Evolutionary conservation across 2,113 vertebrate genomes (phyloP), one percentile per base, ranked within the genome.

Genomic region (Brachyhypopomus gauderio): DNA sequence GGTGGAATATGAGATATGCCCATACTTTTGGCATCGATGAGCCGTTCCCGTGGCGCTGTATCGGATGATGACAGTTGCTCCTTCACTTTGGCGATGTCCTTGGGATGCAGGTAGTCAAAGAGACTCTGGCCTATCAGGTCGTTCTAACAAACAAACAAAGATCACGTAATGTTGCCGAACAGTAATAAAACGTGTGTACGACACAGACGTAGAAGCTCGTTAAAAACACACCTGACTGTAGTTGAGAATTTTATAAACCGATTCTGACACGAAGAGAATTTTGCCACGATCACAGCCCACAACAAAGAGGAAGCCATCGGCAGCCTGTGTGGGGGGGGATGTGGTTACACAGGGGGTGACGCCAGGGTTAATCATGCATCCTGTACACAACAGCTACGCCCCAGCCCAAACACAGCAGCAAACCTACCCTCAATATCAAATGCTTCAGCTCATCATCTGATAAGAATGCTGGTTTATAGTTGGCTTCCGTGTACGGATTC

Each of bases 11-110:
- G 62, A 20, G 48, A 17, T 73, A 19, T 56, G 23, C 1, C 11
- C 25, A 3, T 92, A 99, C 98, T 99, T 93, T 99, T 99, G 81
- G 98, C 97, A 83, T 99, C 97, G 69, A 99, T 99, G 84, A 99
- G 97, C 80, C 98, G 92, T 87, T 99, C 98, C 78, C 98, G 92
- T 0, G 98, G 98, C 0, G 97, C 96, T 0, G 96, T 97, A 83
- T 99, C 98, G 0, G 97, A 99, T 2, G 98, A 98, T 3, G 98
- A 99, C 84, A 99, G 94, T 91, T 99, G 98, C 87, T 99, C 98
- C 91, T 99, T 99, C 66, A 99, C 97, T 95, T 99, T 99, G 93
- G 97, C 97, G n/a, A 99, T 99, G 90, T 99, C 98, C 93, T 99
- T 99, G 81, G 98, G 98, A 80, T 99, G 98, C 88, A 99, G 94